Evolutionary conservation across 2,888 invertebrate genomes (phyloP).

Genomic region (Seira sanloemensis): DNA sequence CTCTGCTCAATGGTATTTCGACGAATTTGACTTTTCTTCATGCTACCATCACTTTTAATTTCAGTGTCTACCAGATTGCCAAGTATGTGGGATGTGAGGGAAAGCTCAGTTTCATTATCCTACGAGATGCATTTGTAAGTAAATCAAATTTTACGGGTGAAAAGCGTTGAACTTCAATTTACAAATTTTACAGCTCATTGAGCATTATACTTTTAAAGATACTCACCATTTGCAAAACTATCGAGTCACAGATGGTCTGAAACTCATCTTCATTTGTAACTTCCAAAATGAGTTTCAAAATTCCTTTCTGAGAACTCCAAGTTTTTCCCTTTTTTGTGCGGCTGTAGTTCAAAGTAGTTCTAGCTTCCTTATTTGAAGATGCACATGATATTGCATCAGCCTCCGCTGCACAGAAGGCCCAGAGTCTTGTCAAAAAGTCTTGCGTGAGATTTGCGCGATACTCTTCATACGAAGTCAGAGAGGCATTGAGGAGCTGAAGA

Average conservation of each 20-base stretch:
- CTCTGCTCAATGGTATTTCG: slow-evolving; percentile 55
- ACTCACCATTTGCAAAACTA: neutral
- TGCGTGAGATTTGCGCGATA: slow-evolving; percentile 43
- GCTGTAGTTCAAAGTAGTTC: neutral
- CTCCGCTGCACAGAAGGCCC: slow-evolving; percentile 52
- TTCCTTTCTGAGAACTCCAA: slow-evolving; percentile 2
- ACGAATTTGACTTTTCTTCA: slow-evolving; percentile 60
- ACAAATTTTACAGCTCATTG: neutral
- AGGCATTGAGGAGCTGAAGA: slow-evolving; percentile 36
- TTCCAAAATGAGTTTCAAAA: slow-evolving; percentile 52
- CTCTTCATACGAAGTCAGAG: slow-evolving; percentile 49
- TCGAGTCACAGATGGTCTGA: slow-evolving; percentile 49
- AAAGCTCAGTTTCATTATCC: slow-evolving; percentile 31
- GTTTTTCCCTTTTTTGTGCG: neutral
- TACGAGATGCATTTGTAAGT: neutral
- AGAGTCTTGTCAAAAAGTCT: slow-evolving; percentile 59
- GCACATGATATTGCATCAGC: neutral
- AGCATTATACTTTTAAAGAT: neutral
- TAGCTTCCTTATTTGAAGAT: neutral
- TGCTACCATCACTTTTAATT: slow-evolving; percentile 24
- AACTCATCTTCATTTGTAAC: slow-evolving; percentile 57
- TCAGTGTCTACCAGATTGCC: slow-evolving; percentile 65
- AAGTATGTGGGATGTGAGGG: slow-evolving; percentile 43
- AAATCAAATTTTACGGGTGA: slow-evolving; percentile 9
- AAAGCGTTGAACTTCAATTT: neutral